phyloP scores from a whole-genome alignment of 2,888 invertebrate species.

The Perizoma flavofasciatum region DNA sequence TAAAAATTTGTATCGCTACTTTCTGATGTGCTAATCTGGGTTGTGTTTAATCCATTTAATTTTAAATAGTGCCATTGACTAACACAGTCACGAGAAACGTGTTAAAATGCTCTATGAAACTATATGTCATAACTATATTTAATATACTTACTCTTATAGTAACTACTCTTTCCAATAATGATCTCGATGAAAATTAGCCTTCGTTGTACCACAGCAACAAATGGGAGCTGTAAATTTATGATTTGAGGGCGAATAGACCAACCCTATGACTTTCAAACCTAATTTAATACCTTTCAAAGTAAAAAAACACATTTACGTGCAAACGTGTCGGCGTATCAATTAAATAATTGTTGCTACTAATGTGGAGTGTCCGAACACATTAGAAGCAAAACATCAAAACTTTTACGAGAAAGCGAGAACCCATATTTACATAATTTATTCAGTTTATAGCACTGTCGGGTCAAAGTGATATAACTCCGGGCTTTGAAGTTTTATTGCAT shows the following conservation, averaged over 20 bases:
- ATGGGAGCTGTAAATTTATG: not conserved
- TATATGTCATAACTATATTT: too few relatives aligned
- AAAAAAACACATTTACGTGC: slow-evolving; percentile 46
- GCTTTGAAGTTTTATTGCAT: slow-evolving; percentile 1
- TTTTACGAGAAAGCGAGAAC: slow-evolving; percentile 81
- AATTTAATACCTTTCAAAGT: slow-evolving; percentile 32
- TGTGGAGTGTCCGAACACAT: slow-evolving; percentile 43
- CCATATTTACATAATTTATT: slow-evolving; percentile 83
- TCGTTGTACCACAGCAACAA: too few relatives aligned
- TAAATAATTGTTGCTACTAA: slow-evolving; percentile 75
- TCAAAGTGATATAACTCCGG: slow-evolving; percentile 49
- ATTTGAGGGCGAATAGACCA: slow-evolving; percentile 4
- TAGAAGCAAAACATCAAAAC: slow-evolving; percentile 77
- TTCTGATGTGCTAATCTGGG: too few relatives aligned
- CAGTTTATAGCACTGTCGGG: slow-evolving; percentile 45
- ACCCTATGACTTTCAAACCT: slow-evolving; percentile 28
- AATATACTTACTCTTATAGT: too few relatives aligned
- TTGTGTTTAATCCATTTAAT: not conserved
- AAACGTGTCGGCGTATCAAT: slow-evolving; percentile 58
- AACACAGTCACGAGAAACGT: too few relatives aligned
- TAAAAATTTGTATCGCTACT: too few relatives aligned
- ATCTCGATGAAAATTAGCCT: too few relatives aligned
- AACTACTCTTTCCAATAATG: too few relatives aligned
- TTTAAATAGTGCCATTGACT: not conserved
- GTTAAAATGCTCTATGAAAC: too few relatives aligned